Evolutionary conservation across 2,113 vertebrate genomes (phyloP).

Genomic region (Otis tarda): DNA sequence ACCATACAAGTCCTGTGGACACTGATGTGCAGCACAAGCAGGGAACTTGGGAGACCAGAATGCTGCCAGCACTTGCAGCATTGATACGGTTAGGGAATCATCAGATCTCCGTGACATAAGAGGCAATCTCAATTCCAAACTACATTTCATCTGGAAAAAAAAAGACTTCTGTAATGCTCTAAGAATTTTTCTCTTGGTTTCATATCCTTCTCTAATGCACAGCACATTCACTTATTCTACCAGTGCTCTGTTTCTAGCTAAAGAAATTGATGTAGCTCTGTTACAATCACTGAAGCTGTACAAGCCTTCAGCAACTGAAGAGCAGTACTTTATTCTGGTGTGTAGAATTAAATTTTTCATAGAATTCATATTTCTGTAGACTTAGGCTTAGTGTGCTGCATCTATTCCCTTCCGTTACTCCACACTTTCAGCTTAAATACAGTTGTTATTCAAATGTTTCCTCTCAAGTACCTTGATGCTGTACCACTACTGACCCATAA

Average conservation of each 20-base stretch:
- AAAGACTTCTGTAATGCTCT: background rate
- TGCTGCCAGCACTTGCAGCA: background rate
- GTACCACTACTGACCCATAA: background rate
- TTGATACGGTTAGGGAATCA: accelerated
- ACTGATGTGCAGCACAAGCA: background rate
- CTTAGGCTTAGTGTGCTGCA: background rate
- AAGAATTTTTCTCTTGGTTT: background rate
- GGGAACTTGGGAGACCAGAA: background rate
- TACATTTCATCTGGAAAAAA: background rate
- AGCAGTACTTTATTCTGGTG: background rate
- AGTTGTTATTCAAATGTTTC: background rate
- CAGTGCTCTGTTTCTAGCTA: background rate
- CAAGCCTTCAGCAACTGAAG: background rate
- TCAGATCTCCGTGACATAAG: background rate
- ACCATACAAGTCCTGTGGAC: background rate
- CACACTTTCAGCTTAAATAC: background rate
- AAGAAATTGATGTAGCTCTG: background rate
- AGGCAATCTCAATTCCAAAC: background rate
- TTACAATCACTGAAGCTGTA: background rate
- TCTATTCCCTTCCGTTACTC: background rate
- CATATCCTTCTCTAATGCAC: background rate
- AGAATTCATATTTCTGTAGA: background rate
- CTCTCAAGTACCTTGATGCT: background rate
- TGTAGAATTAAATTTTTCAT: background rate
- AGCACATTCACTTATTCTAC: background rate